A percentile compares a stretch with the other conserved stretches of the same genome.
These are phyloP conservation scores for Pogonocherus hispidulus DNA, from an alignment of 2,888 invertebrate genomes.

Conservation along the genomic window DNA sequence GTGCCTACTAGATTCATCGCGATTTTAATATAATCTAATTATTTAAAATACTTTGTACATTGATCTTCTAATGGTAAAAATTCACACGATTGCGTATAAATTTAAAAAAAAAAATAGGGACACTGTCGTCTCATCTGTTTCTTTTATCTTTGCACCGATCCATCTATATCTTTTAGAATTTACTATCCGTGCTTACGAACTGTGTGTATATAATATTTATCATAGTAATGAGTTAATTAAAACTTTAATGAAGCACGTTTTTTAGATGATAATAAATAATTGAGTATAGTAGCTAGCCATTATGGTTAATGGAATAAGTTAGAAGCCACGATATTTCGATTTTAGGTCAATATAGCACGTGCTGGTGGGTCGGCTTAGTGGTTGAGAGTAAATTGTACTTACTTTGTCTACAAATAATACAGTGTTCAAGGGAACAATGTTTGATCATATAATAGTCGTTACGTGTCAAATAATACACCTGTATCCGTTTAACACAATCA, in stretches of 20 bases:
- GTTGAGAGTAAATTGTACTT: slow-evolving; percentile 44
- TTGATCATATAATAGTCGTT: too few relatives aligned
- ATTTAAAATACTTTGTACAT: too few relatives aligned
- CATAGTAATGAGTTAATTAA: slow-evolving; percentile 33
- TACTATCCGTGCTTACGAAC: background rate
- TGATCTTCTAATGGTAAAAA: too few relatives aligned
- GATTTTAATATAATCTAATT: too few relatives aligned
- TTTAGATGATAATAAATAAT: slow-evolving; percentile 31
- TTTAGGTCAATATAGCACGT: slow-evolving; percentile 39
- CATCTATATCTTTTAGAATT: background rate
- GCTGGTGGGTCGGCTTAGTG: slow-evolving; percentile 43
- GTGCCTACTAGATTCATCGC: too few relatives aligned
- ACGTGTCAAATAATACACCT: too few relatives aligned
- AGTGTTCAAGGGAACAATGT: too few relatives aligned
- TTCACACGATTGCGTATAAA: too few relatives aligned
- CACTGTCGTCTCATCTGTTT: background rate
- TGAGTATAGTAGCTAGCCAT: slow-evolving; percentile 32
- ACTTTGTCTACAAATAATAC: background rate
- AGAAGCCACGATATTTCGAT: slow-evolving; percentile 37
- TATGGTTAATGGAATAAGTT: slow-evolving; percentile 37
- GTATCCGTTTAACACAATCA: too few relatives aligned
- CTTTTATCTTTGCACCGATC: background rate
- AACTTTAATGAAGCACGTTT: slow-evolving; percentile 37
- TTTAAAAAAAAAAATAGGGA: too few relatives aligned
- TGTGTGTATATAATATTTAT: slow-evolving; percentile 8